phyloP scores from a whole-genome alignment of 2,888 invertebrate species.

The Nomada ruficornis region DNA sequence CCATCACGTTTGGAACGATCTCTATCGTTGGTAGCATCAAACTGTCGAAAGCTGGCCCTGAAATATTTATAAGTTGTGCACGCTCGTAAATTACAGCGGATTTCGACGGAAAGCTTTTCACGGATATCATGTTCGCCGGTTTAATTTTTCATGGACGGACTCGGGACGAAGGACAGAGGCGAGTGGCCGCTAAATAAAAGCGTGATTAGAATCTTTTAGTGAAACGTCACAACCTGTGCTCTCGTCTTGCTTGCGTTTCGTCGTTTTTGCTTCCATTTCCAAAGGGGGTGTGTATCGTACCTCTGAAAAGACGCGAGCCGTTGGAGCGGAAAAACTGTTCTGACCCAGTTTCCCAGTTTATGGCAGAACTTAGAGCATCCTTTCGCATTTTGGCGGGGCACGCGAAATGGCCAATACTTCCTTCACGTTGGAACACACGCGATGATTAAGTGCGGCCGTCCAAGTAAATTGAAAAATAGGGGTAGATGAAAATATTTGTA shows the following conservation, averaged over 20 bases:
- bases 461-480: too few relatives aligned
- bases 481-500: too few relatives aligned
- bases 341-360: constrained; percentile 5
- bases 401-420: not conserved
- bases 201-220: constrained; percentile 48
- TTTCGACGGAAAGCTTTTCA: constrained; percentile 26
- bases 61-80: constrained; percentile 50
- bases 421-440: too few relatives aligned
- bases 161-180: constrained; percentile 9
- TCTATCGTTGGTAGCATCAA: constrained; percentile 14
- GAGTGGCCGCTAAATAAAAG: constrained; percentile 29
- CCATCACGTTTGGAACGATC: constrained; percentile 38
- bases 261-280: not conserved
- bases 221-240: constrained; percentile 9
- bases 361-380: not conserved
- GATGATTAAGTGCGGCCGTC: too few relatives aligned
- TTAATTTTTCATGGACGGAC: constrained; percentile 38
- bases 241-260: too few relatives aligned
- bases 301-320: not conserved
- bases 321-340: constrained; percentile 1
- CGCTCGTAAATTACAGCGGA: constrained; percentile 53
- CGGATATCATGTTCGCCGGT: constrained; percentile 43
- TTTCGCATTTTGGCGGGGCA: not conserved
- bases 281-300: not conserved
- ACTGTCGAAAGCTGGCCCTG: constrained; percentile 36